Conservation (phyloP, 1,140 invertebrate genomes). For the Matsumurasca onukii region DNA sequence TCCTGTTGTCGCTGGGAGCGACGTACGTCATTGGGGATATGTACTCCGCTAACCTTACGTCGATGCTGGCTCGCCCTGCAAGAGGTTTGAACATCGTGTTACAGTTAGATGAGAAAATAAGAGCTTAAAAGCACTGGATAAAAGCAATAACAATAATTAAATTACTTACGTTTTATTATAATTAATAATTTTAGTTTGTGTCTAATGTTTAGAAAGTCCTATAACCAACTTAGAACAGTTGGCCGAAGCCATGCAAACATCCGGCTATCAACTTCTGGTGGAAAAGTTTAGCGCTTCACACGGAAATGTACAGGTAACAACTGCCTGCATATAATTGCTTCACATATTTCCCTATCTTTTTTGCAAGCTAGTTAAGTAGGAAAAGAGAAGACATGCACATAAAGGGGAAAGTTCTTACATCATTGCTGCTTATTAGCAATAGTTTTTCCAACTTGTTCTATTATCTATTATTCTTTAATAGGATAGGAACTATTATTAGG, state of each 20-base stretch:
- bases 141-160: too few relatives aligned
- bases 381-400: too few relatives aligned
- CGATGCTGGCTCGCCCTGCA: conserved; percentile 62
- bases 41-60: conserved; percentile 70
- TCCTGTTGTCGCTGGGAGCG: conserved; percentile 62
- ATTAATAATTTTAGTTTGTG: conserved; percentile 14
- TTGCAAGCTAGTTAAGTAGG: too few relatives aligned
- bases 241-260: conserved; percentile 59
- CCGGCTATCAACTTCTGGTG: conserved; percentile 61
- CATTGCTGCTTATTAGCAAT: too few relatives aligned
- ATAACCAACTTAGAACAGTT: conserved; percentile 62
- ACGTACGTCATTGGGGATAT: conserved; percentile 72
- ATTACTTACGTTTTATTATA: too few relatives aligned
- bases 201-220: conserved; percentile 54
- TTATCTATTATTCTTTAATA: too few relatives aligned
- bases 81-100: conserved; percentile 47
- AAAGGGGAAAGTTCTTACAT: too few relatives aligned
- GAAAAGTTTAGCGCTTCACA: conserved; percentile 67
- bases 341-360: too few relatives aligned
- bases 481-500: too few relatives aligned
- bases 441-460: too few relatives aligned
- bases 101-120: too few relatives aligned
- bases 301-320: conserved; percentile 61
- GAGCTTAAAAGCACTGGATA: too few relatives aligned
- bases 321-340: conserved; percentile 23